Conservation (phyloP, 2,888 invertebrate species). For the Asteroscopus sphinx region DNA sequence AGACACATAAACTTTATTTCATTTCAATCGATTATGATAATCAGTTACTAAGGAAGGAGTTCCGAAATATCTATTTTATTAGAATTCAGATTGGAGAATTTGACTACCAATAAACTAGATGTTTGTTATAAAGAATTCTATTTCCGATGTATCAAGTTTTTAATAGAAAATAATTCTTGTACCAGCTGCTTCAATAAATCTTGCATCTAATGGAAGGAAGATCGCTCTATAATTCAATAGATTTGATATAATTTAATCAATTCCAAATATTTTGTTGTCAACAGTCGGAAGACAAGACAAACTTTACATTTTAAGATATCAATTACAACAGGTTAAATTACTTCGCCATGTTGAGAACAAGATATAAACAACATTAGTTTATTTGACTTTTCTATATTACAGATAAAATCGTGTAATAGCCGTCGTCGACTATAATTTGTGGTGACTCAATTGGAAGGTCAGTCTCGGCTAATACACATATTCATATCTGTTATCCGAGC, state of each 20-base stretch:
- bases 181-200: background rate
- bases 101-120: no score
- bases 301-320: conserved; percentile 65
- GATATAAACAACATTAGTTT: conserved; percentile 73
- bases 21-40: no score
- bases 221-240: conserved; percentile 19
- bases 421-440: conserved; percentile 66
- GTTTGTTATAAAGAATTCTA: no score
- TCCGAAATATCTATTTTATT: no score
- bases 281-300: conserved; percentile 62
- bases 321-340: conserved; percentile 70
- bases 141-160: no score
- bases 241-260: conserved; percentile 50
- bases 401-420: conserved; percentile 77
- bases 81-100: no score
- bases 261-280: conserved; percentile 61
- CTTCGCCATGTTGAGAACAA: conserved; percentile 70
- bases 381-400: conserved; percentile 71
- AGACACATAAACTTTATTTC: no score
- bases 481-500: conserved; percentile 77
- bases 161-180: no score
- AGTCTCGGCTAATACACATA: conserved; percentile 70
- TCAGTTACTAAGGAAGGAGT: no score
- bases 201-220: background rate
- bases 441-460: conserved; percentile 79